Evolutionary conservation across 2,797 vertebrate species (phyloP), one percentile per base, ranked within the genome.

Genomic region (Chelonia mydas): DNA sequence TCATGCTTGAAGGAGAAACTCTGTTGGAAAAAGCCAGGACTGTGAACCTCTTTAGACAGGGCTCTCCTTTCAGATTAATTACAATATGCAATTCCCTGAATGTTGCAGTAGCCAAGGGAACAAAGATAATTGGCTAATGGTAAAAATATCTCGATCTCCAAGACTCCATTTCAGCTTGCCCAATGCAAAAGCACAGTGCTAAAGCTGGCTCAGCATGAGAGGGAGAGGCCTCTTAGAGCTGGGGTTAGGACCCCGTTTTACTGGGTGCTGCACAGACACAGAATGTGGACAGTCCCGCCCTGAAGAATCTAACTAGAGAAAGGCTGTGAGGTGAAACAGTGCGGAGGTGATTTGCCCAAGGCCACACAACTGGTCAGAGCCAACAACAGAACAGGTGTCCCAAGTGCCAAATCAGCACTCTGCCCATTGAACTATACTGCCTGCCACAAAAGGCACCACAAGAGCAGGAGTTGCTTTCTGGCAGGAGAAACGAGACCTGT

Each of bases 1-100:
- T 98, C 94, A 86, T 96, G 98, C 97, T 98, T 97, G 74, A 83
- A 91, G 53, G 83, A 45, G 68, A 4, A 41, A 31, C 74, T 93
- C 96, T 96, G 96, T 55, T 45, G 92, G 92, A 5, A 95, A 91
- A 94, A 94, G 85, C 41, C 61, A 41, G 0, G 59, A 17, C 15
- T 54, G 55, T 90, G 57, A 82, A 57, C 54, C n/a, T 41, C 15
- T 89, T 77, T 77, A 78, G 3, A 76, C 13, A 51, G 68, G 47
- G 8, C 33, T 10, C 15, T 16, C 7, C 28, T 11, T n/a, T 54
- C 21, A 49, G 25, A 17, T 61, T 85, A 10, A 7, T 11, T 33
- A 82, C 27, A 49, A 15, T 4, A 13, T 19, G 1, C 65, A 10
- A 2, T 21, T 59, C 89, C 80, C 89, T 33, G 12, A 6, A 1